phyloP scores from a whole-genome alignment of 2,113 vertebrate genomes.

The Monopterus albus region DNA sequence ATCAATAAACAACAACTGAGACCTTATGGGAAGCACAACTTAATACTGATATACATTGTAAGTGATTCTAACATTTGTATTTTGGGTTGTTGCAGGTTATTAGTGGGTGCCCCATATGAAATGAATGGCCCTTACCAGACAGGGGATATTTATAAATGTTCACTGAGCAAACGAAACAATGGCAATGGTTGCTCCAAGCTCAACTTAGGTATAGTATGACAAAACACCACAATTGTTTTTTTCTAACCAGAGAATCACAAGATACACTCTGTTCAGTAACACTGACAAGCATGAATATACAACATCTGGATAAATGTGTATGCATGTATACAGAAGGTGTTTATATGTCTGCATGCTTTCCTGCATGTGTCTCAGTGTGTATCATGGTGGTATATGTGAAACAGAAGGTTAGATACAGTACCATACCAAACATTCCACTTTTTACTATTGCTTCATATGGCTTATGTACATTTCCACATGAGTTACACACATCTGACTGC shows the following conservation, averaged over 20 bases:
- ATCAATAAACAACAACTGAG: background rate
- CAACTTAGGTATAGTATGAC: slow-evolving; percentile 88
- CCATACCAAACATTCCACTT: slow-evolving; percentile 66
- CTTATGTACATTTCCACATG: slow-evolving; percentile 73
- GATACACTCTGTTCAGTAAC: background rate
- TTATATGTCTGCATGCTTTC: slow-evolving; percentile 13
- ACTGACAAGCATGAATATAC: background rate
- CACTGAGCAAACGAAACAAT: slow-evolving; percentile 81
- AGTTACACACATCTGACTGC: slow-evolving; percentile 59
- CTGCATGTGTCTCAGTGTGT: slow-evolving; percentile 29
- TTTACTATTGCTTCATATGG: slow-evolving; percentile 40
- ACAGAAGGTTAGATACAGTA: slow-evolving; percentile 45
- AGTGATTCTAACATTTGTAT: slow-evolving; percentile 17
- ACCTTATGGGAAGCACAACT: background rate
- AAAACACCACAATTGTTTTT: background rate
- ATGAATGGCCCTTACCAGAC: slow-evolving; percentile 94
- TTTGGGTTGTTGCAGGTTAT: slow-evolving; percentile 84
- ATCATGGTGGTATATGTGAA: slow-evolving; percentile 53
- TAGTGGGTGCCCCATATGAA: slow-evolving; percentile 95
- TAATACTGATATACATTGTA: background rate
- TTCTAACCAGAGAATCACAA: background rate
- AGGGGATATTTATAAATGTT: slow-evolving; percentile 95
- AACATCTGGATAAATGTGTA: slow-evolving; percentile 2
- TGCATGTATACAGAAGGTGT: background rate
- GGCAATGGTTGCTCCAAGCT: slow-evolving; percentile 91